These are phyloP conservation scores for Strigamia transsilvanica DNA, from an alignment of 2,888 invertebrate genomes.

Conservation along the genomic window DNA sequence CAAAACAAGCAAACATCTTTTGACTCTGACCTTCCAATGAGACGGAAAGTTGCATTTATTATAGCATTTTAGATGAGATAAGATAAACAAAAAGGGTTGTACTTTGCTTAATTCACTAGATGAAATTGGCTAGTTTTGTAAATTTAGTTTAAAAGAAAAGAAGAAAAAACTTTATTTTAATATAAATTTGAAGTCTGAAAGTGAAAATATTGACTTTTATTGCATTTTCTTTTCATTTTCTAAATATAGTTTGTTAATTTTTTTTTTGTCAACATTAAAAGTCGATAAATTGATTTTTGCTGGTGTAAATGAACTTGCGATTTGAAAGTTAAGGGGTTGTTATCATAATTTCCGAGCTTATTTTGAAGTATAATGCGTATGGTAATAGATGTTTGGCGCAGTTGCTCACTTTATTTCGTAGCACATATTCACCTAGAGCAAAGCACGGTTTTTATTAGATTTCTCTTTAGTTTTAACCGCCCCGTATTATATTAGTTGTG, in stretches of 20 bases:
- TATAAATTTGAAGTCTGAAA: neutral
- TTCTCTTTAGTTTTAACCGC: constrained; percentile 46
- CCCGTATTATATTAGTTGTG: constrained; percentile 6
- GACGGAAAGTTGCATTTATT: constrained; percentile 32
- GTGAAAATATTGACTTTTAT: neutral
- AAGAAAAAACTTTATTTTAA: no score
- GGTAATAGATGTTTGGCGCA: constrained; percentile 45
- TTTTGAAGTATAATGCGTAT: constrained; percentile 43
- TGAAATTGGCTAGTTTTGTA: neutral
- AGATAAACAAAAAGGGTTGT: constrained; percentile 36
- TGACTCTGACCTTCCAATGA: constrained; percentile 40
- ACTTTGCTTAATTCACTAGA: neutral
- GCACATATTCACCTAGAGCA: constrained; percentile 43
- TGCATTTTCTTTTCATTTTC: neutral
- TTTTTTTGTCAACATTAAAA: constrained; percentile 22
- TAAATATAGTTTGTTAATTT: constrained; percentile 11
- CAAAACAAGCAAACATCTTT: constrained; percentile 47
- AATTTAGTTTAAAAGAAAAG: neutral
- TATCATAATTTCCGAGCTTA: constrained; percentile 41
- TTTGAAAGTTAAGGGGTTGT: constrained; percentile 41
- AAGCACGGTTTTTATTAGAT: constrained; percentile 45
- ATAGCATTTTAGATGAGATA: constrained; percentile 39
- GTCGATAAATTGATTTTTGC: constrained; percentile 37
- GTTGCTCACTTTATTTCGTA: constrained; percentile 47
- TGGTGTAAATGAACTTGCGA: constrained; percentile 41